These are phyloP conservation scores for Doryteuthis pealeii DNA, from an alignment of 1,140 invertebrate species.

Conservation along the genomic window DNA sequence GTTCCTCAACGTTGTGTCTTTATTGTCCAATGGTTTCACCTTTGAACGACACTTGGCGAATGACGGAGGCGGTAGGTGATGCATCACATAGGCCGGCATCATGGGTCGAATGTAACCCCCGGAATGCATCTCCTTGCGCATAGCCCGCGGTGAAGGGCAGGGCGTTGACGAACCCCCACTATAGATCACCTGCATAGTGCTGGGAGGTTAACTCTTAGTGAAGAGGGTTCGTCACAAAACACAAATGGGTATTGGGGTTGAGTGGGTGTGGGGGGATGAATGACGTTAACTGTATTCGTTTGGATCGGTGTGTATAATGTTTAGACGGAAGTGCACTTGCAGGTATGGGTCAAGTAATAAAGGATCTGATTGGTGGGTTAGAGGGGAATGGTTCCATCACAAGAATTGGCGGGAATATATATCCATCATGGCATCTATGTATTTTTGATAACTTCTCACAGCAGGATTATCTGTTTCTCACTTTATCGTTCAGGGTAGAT, in stretches of 20 bases:
- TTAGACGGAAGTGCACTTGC: neutral
- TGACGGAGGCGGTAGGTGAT: constrained; percentile 17
- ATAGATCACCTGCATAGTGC: constrained; percentile 50
- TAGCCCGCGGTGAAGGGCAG: constrained; percentile 41
- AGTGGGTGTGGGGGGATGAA: neutral
- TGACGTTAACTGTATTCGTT: neutral
- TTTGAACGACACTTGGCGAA: constrained; percentile 23
- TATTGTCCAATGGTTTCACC: constrained; percentile 32
- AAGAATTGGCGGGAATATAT: no score
- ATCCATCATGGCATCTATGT: no score
- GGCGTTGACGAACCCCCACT: constrained; percentile 46
- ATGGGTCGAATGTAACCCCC: constrained; percentile 44
- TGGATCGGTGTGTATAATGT: neutral
- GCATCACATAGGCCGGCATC: constrained; percentile 38
- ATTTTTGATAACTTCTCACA: no score
- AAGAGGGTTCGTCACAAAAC: neutral
- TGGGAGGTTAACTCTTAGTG: neutral
- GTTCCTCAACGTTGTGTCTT: constrained; percentile 43
- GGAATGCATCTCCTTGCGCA: constrained; percentile 33
- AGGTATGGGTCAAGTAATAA: no score
- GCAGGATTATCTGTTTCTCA: no score
- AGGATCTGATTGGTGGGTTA: no score
- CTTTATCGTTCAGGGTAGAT: no score
- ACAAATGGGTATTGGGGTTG: neutral
- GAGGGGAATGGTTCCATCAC: no score